Evolutionary conservation across 1,140 invertebrate species (phyloP), one percentile per base, ranked within the genome.

Genomic region (Paraescarpia echinospica): DNA sequence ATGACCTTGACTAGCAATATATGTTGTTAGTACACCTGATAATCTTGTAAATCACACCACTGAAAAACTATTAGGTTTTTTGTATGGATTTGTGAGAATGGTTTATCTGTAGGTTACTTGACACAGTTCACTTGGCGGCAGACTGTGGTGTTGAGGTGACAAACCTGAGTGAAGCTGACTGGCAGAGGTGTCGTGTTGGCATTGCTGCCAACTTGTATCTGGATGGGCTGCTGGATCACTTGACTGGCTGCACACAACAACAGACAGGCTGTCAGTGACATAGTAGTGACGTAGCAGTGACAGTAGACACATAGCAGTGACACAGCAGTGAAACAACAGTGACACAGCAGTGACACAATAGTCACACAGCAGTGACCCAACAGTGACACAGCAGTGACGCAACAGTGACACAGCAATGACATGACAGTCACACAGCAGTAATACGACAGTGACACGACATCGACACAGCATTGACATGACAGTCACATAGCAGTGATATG

Each of bases 211-310:
- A 94, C 93, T 92, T 94, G 94, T 59, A 95, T 93, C 92, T 95
- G 95, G 92, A 94, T 95, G 1, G 94, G 95, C 91, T 95, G 95
- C 92, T 95, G 95, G 33, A 95, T 94, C 88, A 95, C 93, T 59
- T 95, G 95, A 22, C 94, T 59, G 8, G 35, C 91, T 90, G 35
- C 33, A 35, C 22, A 91, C 91, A 14, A 91, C 35, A 91, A 35
- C 31, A 41, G 41, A 41, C 41, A 41, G 41, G 41, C 12, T 12
- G 41, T 41, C 41, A 41, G 41, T 41, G 41, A 41, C 41, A 41
- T 12, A 41, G 41, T 12, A 41, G 41, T 41, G 41, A 41, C 12
- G 12, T 12, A 41, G 41, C 12, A 4, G 12, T 41, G 41, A 41
- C 41, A 41, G 4, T 6, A 41, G 41, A 6, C 41, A 41, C 12